Evolutionary conservation across 1,140 invertebrate genomes (phyloP), one percentile per base, ranked within the genome.

Genomic region (Pseudomyrmex cubaensis): DNA sequence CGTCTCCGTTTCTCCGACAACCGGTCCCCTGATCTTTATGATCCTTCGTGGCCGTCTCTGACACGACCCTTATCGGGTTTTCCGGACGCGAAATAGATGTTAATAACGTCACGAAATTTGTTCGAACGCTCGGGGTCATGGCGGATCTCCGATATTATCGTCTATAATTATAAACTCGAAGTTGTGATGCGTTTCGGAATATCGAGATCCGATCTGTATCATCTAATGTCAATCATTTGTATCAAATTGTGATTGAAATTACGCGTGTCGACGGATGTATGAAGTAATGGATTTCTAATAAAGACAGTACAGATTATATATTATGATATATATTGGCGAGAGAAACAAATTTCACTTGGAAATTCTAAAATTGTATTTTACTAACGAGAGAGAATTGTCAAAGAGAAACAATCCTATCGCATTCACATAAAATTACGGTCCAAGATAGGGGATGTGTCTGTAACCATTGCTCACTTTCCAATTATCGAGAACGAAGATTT

Each of bases 41-140:
- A 12, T 64, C 62, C 73, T 90, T 91, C 86, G 72, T 87, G 77
- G 70, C 52, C 86, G 80, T 90, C 35, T 35, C 35, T 72, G 44
- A 82, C 78, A 22, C 59, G 54, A 50, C 22, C 52, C 70, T 75
- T 57, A 35, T 82, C 70, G 57, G 9, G 22, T 4, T 15, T 35
- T 8, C 22, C 52, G 46, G 9, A 13, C 57, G 22, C 46, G 67
- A 62, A 52, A 44, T 46, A 35, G 48, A 74, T 63, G 78, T 80
- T 80, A 50, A 72, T 64, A n/a, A 25, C 67, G 13, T 75, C 70
- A 48, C 50, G 66, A 63, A 63, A 64, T 75, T 75, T 25, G 61
- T 46, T 22, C 48, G 48, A 48, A 46, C 56, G 59, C 70, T 52
- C 12, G n/a, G 35, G 57, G 44, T 74, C 17, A 50, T 17, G 35